Evolutionary conservation across 2,113 vertebrate species (phyloP).

Genomic region (Silurus glanis): DNA sequence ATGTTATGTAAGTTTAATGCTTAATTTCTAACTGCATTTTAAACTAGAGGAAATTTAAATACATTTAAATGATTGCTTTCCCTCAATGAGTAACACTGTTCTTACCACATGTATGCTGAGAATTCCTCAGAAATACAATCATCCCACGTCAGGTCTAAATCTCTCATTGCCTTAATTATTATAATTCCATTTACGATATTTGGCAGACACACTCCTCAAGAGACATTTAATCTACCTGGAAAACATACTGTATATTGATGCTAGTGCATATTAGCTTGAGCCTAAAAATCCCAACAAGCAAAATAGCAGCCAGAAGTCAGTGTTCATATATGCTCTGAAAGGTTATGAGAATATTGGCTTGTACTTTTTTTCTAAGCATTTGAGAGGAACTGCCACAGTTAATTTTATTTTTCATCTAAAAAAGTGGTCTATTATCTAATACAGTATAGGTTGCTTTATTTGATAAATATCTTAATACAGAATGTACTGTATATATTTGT

Average conservation of each 20-base stretch:
- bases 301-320: conserved; percentile 8
- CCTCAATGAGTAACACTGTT: neutral
- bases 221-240: neutral
- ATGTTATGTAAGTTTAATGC: neutral
- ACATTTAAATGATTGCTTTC: neutral
- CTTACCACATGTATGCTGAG: neutral
- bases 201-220: conserved; percentile 1
- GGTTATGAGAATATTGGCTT: neutral
- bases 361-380: neutral
- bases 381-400: neutral
- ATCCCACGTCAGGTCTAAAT: neutral
- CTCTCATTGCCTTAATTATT: neutral
- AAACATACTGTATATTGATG: neutral
- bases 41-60: neutral
- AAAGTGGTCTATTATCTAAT: too few relatives aligned
- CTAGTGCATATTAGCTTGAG: neutral
- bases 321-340: neutral
- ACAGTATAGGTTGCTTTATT: too few relatives aligned
- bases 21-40: neutral
- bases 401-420: neutral
- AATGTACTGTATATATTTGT: too few relatives aligned
- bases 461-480: too few relatives aligned
- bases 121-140: neutral
- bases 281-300: conserved; percentile 3
- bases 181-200: neutral